Evolutionary conservation across 2,888 invertebrate genomes (phyloP).

Genomic region (Meteorus colon): DNA sequence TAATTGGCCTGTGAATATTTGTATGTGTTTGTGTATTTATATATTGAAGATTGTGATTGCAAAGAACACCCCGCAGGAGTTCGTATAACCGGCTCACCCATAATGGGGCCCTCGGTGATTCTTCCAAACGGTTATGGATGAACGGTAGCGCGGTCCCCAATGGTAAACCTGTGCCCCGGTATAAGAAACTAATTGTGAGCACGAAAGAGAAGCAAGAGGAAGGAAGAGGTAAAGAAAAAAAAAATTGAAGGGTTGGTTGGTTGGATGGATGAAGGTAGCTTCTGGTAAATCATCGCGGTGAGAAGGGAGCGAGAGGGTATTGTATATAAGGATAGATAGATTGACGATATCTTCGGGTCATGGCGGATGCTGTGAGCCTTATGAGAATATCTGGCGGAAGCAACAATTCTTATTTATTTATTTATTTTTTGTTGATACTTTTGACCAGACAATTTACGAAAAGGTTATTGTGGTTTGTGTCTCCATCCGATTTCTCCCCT

Average conservation of each 20-base stretch:
- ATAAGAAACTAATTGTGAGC: constrained; percentile 46
- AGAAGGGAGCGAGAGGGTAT: neutral
- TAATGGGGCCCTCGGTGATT: constrained; percentile 49
- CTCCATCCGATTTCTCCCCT: constrained; percentile 1
- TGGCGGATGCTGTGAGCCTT: constrained; percentile 7
- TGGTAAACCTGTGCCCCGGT: constrained; percentile 36
- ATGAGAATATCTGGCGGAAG: constrained; percentile 27
- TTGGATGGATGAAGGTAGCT: constrained; percentile 21
- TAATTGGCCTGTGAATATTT: neutral
- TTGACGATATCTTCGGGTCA: neutral
- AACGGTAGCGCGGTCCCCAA: constrained; percentile 61
- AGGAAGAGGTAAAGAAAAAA: constrained; percentile 40
- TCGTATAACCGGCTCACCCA: constrained; percentile 45
- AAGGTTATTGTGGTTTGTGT: constrained; percentile 35
- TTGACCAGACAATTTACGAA: constrained; percentile 20
- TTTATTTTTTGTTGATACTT: constrained; percentile 4
- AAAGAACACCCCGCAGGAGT: constrained; percentile 24
- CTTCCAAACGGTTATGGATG: constrained; percentile 63
- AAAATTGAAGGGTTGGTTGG: constrained; percentile 4
- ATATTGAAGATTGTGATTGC: neutral
- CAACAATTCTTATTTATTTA: constrained; percentile 5
- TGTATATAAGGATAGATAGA: neutral
- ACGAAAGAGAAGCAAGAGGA: constrained; percentile 3
- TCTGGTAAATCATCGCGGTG: constrained; percentile 29
- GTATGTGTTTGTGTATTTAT: constrained; percentile 5